Conservation (phyloP, 1,140 invertebrate species). For the Myzus persicae region DNA sequence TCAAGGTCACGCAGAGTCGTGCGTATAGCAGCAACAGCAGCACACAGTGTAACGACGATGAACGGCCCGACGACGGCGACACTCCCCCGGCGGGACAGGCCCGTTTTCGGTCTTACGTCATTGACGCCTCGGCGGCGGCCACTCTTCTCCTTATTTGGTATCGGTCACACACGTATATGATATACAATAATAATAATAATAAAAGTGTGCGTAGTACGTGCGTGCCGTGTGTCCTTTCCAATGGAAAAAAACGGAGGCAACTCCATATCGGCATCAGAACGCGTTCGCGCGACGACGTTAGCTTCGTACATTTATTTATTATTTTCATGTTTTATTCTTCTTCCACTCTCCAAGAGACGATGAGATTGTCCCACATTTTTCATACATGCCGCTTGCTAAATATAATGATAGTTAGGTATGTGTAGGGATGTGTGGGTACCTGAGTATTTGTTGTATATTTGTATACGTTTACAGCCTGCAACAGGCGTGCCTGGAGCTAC, state of each 20-base stretch:
- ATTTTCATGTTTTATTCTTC: background rate
- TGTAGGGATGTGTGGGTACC: no score
- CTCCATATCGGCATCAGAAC: background rate
- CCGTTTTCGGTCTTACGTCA: constrained; percentile 57
- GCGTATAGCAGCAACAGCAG: background rate
- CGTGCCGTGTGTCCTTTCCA: background rate
- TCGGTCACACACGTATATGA: constrained; percentile 9
- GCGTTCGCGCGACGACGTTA: background rate
- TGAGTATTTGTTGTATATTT: no score
- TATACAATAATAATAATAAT: background rate
- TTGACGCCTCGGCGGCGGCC: constrained; percentile 18
- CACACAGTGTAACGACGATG: background rate
- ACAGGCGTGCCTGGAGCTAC: background rate
- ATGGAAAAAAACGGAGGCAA: background rate
- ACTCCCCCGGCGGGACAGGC: constrained; percentile 51
- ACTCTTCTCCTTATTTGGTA: constrained; percentile 56
- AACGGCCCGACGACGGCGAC: background rate
- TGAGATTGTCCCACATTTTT: background rate
- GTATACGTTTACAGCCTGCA: background rate
- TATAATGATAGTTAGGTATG: no score
- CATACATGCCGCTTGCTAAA: background rate
- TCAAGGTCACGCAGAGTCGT: background rate
- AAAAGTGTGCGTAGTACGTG: background rate
- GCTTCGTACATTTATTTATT: background rate
- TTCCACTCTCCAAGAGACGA: background rate